These are phyloP conservation scores for Nansenia antarctica DNA, from an alignment of 2,113 vertebrate species.

Conservation along the genomic window DNA sequence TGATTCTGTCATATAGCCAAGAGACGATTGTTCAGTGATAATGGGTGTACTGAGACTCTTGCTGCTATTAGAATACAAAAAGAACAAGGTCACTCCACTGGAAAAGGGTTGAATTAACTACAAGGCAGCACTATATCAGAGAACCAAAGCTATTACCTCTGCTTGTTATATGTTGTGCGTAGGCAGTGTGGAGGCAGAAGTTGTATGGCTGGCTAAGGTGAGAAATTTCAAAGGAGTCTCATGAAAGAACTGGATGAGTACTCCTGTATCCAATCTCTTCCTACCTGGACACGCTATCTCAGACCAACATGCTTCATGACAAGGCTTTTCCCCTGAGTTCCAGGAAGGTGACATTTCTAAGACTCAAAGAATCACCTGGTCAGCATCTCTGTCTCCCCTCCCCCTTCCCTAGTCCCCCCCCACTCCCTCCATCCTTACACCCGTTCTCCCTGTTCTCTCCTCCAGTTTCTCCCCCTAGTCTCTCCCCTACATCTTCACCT, in stretches of 20 bases:
- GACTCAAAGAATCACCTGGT: not conserved
- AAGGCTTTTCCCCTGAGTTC: not conserved
- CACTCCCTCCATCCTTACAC: not conserved
- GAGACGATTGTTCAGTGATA: not conserved
- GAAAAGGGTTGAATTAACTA: not conserved
- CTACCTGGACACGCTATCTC: not conserved
- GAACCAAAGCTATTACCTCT: not conserved
- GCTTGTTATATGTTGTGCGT: not conserved
- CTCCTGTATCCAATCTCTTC: not conserved
- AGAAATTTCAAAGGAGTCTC: not conserved
- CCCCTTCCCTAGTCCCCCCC: not conserved
- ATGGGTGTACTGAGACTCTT: not conserved
- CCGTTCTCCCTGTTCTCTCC: not conserved
- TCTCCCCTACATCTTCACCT: not conserved
- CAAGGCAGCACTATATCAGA: not conserved
- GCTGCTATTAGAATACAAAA: not conserved
- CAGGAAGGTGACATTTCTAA: not conserved
- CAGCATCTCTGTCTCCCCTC: not conserved
- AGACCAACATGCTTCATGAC: not conserved
- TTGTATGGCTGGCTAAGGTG: not conserved
- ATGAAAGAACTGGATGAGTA: slow-evolving; percentile 28
- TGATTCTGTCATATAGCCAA: slow-evolving; percentile 18
- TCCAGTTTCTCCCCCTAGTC: not conserved
- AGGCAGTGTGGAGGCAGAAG: not conserved
- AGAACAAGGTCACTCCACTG: too few species aligned